Evolutionary conservation across 2,113 vertebrate genomes (phyloP).

Genomic region (Otolemur garnettii): DNA sequence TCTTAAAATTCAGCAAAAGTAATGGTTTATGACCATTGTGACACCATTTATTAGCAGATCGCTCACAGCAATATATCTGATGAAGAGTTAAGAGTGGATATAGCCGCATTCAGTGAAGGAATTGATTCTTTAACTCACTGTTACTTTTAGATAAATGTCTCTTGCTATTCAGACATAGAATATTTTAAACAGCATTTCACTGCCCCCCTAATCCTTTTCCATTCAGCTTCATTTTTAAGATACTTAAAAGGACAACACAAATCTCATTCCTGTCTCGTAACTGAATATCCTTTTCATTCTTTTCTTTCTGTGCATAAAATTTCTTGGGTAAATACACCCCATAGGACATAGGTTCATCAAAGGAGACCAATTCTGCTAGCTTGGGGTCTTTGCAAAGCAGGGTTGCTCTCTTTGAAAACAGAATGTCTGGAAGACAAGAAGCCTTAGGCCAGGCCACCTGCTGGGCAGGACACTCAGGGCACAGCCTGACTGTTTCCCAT

Average conservation of each 20-base stretch:
- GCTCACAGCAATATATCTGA: neutral
- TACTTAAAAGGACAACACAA: constrained; percentile 17
- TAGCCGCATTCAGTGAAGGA: neutral
- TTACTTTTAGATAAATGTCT: constrained; percentile 33
- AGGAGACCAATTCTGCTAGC: neutral
- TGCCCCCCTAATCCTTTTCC: neutral
- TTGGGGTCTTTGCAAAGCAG: neutral
- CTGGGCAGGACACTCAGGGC: neutral
- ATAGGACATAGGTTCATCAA: neutral
- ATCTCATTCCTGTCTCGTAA: constrained; percentile 6
- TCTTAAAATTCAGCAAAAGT: constrained; percentile 1
- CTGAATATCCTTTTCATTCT: constrained; percentile 26
- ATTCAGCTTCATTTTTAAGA: constrained; percentile 31
- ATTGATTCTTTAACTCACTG: neutral
- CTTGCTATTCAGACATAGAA: neutral
- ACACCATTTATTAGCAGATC: neutral
- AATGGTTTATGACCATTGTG: neutral
- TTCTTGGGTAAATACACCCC: constrained; percentile 36
- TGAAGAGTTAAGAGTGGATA: neutral
- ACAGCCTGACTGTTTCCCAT: neutral
- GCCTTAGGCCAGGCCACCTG: neutral
- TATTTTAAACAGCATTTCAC: constrained; percentile 36
- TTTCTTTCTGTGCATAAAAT: neutral
- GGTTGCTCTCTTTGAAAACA: constrained; percentile 38
- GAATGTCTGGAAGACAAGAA: constrained; percentile 31